Base-by-base conservation (phyloP, 2,888 invertebrate genomes). In the Agonopterix alstromeriana region DNA sequence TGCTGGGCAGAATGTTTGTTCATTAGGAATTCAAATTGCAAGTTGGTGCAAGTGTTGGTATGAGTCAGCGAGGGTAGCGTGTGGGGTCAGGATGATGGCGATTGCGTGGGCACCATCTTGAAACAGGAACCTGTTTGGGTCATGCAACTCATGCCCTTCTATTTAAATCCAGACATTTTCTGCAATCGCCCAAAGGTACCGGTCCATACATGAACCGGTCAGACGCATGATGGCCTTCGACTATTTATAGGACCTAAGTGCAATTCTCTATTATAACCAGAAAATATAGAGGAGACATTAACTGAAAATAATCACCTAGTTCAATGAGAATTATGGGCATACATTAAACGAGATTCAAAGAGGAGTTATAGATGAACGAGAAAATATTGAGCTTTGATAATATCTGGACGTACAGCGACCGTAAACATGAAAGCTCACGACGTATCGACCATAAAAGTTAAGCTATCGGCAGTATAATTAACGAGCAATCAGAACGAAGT, bases 101-200 rank as follows among this genome's bases (percentile, higher is more conserved):
- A 65, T 59, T 64, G 76, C 71, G 85, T 84, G 74, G 84, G 85
- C 71, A 68, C 61, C 56, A 64, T 71, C 77, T 75, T 71, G 75
- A 66, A 73, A 63, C 66, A 70, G 72, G 73, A 87, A 86, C 86
- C 85, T 81, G 86, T 86, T 86, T 79, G 73, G 81, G 82, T 82
- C 81, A 80, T 79, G 74, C 79, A 84, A 81, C 82, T 77, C 75
- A 71, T 77, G 75, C 73, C 63, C 65, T 70, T 78, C 79, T 83
- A 84, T 84, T 83, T 80, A 80, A 83, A 85, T 67, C 76, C 65
- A 55, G 60, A 64, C 67, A 62, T 70, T 71, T 73, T 72, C 72
- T 77, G 79, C 75, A 77, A 73, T 73, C 70, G 66, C 65, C 65
- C 55, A 27, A 63, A 66, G 63, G 61, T 53, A 59, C 54, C 57